These are phyloP conservation scores for Amblyraja radiata DNA, from an alignment of 2,797 vertebrate species.

Conservation along the genomic window DNA sequence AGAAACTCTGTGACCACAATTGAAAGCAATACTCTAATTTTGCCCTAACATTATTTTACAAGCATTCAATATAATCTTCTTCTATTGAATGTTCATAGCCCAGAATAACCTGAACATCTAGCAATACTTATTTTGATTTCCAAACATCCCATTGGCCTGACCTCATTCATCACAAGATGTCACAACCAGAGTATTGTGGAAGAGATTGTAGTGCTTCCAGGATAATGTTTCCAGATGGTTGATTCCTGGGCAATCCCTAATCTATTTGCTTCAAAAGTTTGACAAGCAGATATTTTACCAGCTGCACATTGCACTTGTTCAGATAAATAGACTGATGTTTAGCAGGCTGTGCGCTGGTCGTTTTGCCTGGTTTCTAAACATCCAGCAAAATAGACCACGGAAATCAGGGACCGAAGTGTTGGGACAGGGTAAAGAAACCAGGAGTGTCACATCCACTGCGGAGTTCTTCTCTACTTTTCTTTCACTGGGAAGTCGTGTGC, in stretches of 20 bases:
- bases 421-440: background rate
- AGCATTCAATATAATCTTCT: too few species aligned
- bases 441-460: background rate
- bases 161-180: background rate
- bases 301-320: background rate
- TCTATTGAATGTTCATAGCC: background rate
- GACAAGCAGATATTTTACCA: background rate
- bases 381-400: background rate
- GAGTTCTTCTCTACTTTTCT: background rate
- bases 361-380: background rate
- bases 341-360: background rate
- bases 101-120: background rate
- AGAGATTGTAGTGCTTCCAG: background rate
- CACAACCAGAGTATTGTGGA: background rate
- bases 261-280: background rate
- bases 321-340: background rate
- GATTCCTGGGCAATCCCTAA: background rate
- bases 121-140: background rate
- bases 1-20: too few species aligned
- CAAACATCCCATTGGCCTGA: background rate
- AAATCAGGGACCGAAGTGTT: background rate
- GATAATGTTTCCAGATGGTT: background rate
- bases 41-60: too few species aligned
- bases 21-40: too few species aligned
- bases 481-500: too few species aligned